A percentile compares a stretch with the other conserved stretches of the same genome.
These are phyloP conservation scores for Sphecodes monilicornis DNA, from an alignment of 2,888 invertebrate species.

Conservation along the genomic window DNA sequence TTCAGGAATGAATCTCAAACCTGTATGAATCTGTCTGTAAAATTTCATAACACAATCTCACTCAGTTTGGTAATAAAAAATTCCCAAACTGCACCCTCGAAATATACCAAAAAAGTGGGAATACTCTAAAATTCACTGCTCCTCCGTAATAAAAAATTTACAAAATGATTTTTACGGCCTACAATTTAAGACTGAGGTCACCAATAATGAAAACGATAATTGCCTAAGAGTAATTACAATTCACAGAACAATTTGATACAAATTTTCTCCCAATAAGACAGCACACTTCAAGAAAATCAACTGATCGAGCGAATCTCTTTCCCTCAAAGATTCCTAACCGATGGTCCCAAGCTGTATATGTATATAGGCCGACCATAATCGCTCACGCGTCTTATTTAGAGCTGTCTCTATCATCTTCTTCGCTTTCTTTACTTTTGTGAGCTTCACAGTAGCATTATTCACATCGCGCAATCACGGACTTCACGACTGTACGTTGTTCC, in stretches of 20 bases:
- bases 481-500: no score
- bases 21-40: neutral
- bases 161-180: neutral
- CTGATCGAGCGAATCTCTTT: neutral
- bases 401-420: no score
- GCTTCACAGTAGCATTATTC: no score
- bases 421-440: no score
- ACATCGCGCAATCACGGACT: no score
- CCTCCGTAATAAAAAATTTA: neutral
- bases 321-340: no score
- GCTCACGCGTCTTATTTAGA: no score
- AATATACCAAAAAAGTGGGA: neutral
- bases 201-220: neutral
- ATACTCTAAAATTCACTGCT: neutral
- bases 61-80: neutral
- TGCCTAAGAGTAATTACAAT: neutral
- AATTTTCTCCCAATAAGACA: neutral
- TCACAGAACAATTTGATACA: neutral
- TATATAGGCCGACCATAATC: no score
- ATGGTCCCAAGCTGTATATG: no score
- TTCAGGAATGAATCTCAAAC: neutral
- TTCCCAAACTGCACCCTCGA: no score
- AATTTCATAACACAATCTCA: neutral
- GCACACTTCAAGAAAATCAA: neutral
- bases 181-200: neutral